Percentiles rank a stretch among this genome's conserved stretches.
phyloP scores from a whole-genome alignment of 2,797 vertebrate genomes.

The Cynodonichthys magdalenae region DNA sequence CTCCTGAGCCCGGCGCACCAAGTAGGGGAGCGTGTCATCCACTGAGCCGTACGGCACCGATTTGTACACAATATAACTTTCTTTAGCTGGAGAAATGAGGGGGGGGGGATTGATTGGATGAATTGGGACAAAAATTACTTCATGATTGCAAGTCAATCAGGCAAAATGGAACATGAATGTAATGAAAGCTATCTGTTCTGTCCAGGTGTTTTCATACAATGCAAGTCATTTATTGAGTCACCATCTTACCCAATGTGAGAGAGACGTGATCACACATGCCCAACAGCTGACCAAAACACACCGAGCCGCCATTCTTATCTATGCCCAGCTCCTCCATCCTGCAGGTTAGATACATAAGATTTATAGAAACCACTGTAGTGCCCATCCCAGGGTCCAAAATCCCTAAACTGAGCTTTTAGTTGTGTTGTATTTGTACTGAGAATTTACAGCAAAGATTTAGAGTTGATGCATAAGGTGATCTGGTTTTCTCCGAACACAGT shows the following conservation, averaged over 20 bases:
- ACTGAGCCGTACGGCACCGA: slow-evolving; percentile 91
- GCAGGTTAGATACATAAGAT: slow-evolving; percentile 4
- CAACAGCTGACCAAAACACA: slow-evolving; percentile 91
- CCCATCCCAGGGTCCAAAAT: not conserved
- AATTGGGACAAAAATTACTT: not conserved
- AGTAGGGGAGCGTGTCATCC: slow-evolving; percentile 89
- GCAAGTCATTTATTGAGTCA: not conserved
- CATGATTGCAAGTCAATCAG: not conserved
- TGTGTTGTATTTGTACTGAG: too few relatives aligned
- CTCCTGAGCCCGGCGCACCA: slow-evolving; percentile 91
- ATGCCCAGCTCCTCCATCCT: slow-evolving; percentile 83
- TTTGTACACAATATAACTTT: slow-evolving; percentile 86
- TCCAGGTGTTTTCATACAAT: not conserved
- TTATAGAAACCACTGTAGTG: not conserved
- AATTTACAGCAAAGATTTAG: too few relatives aligned
- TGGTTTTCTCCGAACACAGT: too few relatives aligned
- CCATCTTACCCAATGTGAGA: slow-evolving; percentile 86
- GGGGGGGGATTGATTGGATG: not conserved
- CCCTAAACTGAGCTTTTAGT: too few relatives aligned
- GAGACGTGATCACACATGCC: slow-evolving; percentile 95
- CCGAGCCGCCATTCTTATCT: slow-evolving; percentile 69
- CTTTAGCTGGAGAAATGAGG: slow-evolving; percentile 64
- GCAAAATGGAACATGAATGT: too few relatives aligned
- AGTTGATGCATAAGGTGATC: too few relatives aligned
- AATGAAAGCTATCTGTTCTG: not conserved